Conservation (phyloP, 2,113 vertebrate genomes). For the Pseudopodoces humilis region DNA sequence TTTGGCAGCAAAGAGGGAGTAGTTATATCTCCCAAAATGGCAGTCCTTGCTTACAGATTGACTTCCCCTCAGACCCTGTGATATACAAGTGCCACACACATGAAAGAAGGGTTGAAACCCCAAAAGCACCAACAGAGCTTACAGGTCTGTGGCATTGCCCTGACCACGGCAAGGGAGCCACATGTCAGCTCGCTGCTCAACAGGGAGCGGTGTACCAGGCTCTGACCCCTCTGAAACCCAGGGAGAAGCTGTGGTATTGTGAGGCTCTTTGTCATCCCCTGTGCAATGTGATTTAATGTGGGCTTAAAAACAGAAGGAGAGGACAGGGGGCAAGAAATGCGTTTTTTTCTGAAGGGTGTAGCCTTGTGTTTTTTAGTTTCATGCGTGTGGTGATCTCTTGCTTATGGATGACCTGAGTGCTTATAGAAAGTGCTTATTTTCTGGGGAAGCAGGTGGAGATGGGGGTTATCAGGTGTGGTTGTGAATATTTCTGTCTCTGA, state of each 20-base stretch:
- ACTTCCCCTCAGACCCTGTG: neutral
- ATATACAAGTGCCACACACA: neutral
- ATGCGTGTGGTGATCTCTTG: neutral
- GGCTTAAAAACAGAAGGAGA: neutral
- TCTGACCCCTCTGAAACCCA: neutral
- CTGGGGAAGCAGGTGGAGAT: neutral
- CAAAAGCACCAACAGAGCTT: neutral
- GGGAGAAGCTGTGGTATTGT: neutral
- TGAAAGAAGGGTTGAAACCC: neutral
- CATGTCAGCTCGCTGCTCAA: fast-evolving
- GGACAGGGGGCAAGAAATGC: neutral
- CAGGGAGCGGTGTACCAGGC: fast-evolving
- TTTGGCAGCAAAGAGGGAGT: neutral
- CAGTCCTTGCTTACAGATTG: neutral
- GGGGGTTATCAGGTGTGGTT: neutral
- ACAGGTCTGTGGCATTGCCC: neutral
- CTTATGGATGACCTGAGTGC: neutral
- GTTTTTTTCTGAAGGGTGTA: neutral
- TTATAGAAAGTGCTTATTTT: neutral
- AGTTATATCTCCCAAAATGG: neutral
- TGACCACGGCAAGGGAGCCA: fast-evolving
- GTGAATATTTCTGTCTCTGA: neutral
- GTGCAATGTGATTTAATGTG: neutral
- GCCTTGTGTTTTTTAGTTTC: neutral
- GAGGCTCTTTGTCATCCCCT: neutral